Conservation (phyloP, 2,113 vertebrate species). For the Stercorarius parasiticus region DNA sequence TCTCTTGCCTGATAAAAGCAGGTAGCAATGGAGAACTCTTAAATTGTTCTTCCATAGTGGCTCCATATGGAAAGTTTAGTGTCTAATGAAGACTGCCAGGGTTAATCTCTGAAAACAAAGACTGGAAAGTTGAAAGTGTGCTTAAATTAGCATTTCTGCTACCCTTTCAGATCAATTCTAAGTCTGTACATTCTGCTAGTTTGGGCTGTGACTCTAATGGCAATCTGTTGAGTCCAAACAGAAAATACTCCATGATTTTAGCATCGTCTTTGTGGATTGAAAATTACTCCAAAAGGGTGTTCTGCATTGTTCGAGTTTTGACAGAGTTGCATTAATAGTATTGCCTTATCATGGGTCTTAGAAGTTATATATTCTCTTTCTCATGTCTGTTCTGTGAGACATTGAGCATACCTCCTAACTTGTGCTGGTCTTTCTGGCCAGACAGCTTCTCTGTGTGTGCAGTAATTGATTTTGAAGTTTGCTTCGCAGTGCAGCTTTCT, state of each 20-base stretch:
- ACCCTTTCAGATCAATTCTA: not conserved
- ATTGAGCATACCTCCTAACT: not conserved
- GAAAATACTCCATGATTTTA: not conserved
- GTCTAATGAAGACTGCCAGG: not conserved
- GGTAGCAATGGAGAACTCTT: not conserved
- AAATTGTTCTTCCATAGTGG: not conserved
- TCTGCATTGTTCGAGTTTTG: not conserved
- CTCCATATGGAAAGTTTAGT: not conserved
- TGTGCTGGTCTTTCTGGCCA: not conserved
- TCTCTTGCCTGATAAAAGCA: conserved; percentile 18
- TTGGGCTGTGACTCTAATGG: not conserved
- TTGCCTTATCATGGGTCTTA: not conserved
- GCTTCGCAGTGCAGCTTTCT: not conserved
- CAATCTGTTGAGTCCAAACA: not conserved
- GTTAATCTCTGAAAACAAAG: conserved; percentile 29
- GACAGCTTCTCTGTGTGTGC: not conserved
- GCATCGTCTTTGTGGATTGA: not conserved
- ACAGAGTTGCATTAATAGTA: not conserved
- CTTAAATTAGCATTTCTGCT: conserved; percentile 18
- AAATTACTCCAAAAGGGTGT: not conserved
- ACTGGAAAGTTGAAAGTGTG: not conserved
- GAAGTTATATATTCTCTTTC: not conserved
- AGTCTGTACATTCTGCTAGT: not conserved
- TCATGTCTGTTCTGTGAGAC: not conserved
- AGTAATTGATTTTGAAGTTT: not conserved